Base-by-base conservation (phyloP, 64 coral and sea anemone species). In the Montipora foliosa region DNA sequence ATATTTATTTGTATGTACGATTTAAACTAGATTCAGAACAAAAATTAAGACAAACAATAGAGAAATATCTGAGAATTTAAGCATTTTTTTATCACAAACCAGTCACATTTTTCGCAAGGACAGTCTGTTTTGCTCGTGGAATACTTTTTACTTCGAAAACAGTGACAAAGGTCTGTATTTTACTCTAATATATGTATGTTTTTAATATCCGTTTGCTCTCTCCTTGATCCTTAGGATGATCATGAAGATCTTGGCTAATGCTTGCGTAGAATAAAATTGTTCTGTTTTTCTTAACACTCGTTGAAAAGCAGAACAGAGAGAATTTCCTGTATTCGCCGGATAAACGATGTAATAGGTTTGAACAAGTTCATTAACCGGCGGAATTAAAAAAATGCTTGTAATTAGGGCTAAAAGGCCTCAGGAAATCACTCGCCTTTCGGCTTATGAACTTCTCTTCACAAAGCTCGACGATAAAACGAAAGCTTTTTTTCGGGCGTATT, bases 361-460 rank as follows among this genome's bases (percentile, higher is more conserved):
- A 86, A 86, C 67, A 49, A 48, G 64, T 86, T 86, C 82, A 86
- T 86, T 86, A 86, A 59, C 46, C 24, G 16, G 82, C 2, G 71
- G 71, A 86, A 86, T 71, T 16, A 15, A 71, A 72, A 86, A 86
- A 86, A 45, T 47, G n/a, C 64, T 9, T 20, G 66, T 86, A 86
- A 86, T 86, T 71, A 86, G 71, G 45, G 82, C 15, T 51, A 47
- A 37, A 88, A 89, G 59, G 58, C 73, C 87, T 19, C 72, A 89
- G 87, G 87, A 89, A 89, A 89, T 89, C 49, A 77, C 72, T 77
- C 74, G 74, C 74, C 29, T 89, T 89, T 89, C 87, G 48, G 71
- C 87, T 89, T 89, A 74, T 89, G 87, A 89, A 77, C 87, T 89
- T 77, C 77, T 79, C 37, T 78, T 50, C 3, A 37, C 50, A 61